Evolutionary conservation across 2,888 invertebrate species (phyloP).

Genomic region (Laothoe populi): DNA sequence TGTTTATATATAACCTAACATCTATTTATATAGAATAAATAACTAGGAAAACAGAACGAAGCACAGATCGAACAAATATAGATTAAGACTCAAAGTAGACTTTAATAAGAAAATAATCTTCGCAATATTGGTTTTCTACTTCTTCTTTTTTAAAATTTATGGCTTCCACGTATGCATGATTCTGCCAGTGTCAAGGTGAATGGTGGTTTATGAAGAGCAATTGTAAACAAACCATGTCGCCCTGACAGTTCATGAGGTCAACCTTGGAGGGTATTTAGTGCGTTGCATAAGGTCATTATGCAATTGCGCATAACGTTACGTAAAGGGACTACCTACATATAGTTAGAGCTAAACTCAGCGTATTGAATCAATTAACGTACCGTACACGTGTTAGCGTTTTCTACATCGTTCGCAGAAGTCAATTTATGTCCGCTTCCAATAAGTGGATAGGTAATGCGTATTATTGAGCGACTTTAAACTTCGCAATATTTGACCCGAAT

Average conservation of each 20-base stretch:
- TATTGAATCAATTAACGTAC: conserved; percentile 16
- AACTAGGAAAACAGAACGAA: conserved; percentile 1
- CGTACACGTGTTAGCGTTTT: conserved; percentile 15
- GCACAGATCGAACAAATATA: neutral
- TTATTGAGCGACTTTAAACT: conserved; percentile 10
- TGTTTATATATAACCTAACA: neutral
- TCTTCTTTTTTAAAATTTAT: no score
- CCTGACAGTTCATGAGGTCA: neutral
- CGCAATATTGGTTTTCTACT: no score
- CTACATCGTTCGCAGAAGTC: conserved; percentile 6
- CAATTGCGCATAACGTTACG: conserved; percentile 24
- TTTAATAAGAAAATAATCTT: no score
- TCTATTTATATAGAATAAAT: conserved; percentile 6
- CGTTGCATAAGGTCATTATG: conserved; percentile 31
- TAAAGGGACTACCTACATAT: conserved; percentile 19
- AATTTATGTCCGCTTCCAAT: conserved; percentile 16
- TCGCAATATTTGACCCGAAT: conserved; percentile 15
- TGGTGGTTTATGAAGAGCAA: neutral
- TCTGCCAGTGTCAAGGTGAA: neutral
- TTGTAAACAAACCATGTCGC: neutral
- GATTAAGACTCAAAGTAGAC: neutral
- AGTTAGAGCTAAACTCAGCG: conserved; percentile 9
- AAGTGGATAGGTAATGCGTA: neutral
- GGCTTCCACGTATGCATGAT: no score
- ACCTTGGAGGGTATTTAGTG: conserved; percentile 20